Evolutionary conservation across 2,113 vertebrate genomes (phyloP).

Genomic region (Hylia prasina): DNA sequence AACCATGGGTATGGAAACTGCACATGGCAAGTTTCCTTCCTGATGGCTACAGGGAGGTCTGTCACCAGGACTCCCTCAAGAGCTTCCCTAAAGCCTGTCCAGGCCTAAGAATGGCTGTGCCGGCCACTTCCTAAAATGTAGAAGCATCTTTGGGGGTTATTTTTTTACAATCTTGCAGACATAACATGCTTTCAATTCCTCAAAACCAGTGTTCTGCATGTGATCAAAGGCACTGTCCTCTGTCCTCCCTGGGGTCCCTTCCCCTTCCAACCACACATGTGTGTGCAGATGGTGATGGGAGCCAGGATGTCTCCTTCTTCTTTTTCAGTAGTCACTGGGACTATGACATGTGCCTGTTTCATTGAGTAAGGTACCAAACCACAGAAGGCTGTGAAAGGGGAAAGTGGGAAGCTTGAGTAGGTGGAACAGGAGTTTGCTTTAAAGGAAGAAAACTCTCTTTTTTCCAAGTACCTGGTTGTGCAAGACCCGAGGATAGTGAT

Average conservation of each 20-base stretch:
- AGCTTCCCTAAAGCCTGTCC: background rate
- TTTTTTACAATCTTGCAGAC: constrained; percentile 32
- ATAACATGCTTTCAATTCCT: constrained; percentile 54
- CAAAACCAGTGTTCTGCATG: background rate
- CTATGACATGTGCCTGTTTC: background rate
- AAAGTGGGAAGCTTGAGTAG: background rate
- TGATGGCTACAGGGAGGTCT: accelerated
- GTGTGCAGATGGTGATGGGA: background rate
- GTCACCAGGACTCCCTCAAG: accelerated
- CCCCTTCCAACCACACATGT: background rate
- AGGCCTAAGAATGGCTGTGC: background rate
- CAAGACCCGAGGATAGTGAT: background rate
- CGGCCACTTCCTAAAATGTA: constrained; percentile 11
- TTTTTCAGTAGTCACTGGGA: background rate
- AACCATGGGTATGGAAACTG: background rate
- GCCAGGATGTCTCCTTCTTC: background rate
- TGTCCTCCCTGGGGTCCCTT: background rate
- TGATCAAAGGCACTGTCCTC: constrained; percentile 11
- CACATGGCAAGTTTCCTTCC: background rate
- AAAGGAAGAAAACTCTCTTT: constrained; percentile 4
- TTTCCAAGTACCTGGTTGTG: constrained; percentile 7
- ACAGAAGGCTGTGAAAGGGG: background rate
- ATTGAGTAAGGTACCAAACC: constrained; percentile 7
- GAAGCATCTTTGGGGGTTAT: background rate
- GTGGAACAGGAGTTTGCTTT: background rate